phyloP scores from a whole-genome alignment of 2,888 invertebrate genomes.

The Ophion obscuratus region DNA sequence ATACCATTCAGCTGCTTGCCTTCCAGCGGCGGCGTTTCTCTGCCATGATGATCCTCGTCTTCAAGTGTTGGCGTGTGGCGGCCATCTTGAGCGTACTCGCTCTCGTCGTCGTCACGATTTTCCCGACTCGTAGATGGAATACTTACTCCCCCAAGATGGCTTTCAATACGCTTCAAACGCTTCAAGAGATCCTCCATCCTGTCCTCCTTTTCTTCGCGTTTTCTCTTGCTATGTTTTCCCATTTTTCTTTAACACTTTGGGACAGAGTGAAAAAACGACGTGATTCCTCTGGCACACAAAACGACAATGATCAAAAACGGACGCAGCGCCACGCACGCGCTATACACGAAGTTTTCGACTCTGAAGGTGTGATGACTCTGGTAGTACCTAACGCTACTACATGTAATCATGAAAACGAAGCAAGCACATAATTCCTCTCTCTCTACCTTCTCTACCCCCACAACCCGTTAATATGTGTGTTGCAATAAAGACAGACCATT shows the following conservation, averaged over 20 bases:
- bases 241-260: conserved; percentile 10
- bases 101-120: not conserved
- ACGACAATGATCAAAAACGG: conserved; percentile 14
- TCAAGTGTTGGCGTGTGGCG: conserved; percentile 3
- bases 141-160: conserved; percentile 13
- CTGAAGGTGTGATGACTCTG: conserved; percentile 17
- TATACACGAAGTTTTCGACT: conserved; percentile 22
- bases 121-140: conserved; percentile 13
- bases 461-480: too few species aligned
- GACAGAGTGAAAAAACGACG: conserved; percentile 10
- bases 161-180: conserved; percentile 11
- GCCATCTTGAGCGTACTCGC: conserved; percentile 24
- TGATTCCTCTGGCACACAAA: conserved; percentile 21
- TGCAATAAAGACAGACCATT: too few species aligned
- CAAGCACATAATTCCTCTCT: not conserved
- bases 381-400: conserved; percentile 11
- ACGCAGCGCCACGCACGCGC: conserved; percentile 11
- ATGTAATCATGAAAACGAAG: conserved; percentile 6
- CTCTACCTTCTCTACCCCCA: too few species aligned
- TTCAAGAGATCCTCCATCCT: conserved; percentile 8
- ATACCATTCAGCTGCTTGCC: conserved; percentile 12
- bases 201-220: conserved; percentile 17
- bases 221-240: conserved; percentile 22
- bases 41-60: conserved; percentile 10
- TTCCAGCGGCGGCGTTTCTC: conserved; percentile 4